Percentiles rank a stretch among this genome's conserved stretches.
Evolutionary conservation across 1,140 invertebrate genomes (phyloP).

Genomic region (Tyrophagus putrescentiae): DNA sequence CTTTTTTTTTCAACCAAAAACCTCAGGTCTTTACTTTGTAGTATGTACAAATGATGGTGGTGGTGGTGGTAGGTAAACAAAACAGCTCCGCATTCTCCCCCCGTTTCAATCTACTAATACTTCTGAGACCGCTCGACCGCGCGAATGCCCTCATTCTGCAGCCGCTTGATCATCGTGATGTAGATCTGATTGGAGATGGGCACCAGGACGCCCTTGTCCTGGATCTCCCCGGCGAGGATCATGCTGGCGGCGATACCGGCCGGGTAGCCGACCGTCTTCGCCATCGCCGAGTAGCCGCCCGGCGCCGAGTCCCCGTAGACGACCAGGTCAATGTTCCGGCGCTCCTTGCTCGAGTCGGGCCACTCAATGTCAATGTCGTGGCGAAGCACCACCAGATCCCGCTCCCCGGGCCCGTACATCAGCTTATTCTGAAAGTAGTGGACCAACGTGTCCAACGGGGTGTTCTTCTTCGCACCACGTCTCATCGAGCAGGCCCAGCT

Average conservation of each 20-base stretch:
- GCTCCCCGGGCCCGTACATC: conserved; percentile 48
- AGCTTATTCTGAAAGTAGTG: conserved; percentile 53
- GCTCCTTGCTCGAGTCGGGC: conserved; percentile 65
- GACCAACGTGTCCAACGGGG: conserved; percentile 75
- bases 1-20: too few species aligned
- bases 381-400: conserved; percentile 81
- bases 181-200: conserved; percentile 82
- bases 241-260: conserved; percentile 91
- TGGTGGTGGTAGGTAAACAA: too few species aligned
- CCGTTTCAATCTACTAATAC: too few species aligned
- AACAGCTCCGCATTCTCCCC: too few species aligned
- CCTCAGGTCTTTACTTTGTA: too few species aligned
- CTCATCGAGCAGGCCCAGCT: conserved; percentile 71
- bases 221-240: conserved; percentile 94
- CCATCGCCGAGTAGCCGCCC: conserved; percentile 85
- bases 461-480: conserved; percentile 53
- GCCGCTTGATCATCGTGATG: conserved; percentile 64
- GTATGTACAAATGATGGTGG: too few species aligned
- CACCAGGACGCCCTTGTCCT: conserved; percentile 73
- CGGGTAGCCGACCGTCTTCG: conserved; percentile 87
- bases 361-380: conserved; percentile 84
- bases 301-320: conserved; percentile 78
- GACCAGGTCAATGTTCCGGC: conserved; percentile 76
- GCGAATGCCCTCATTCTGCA: conserved; percentile 65
- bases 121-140: conserved; percentile 49